A percentile compares a stretch with the other conserved stretches of the same genome.
Conservation (phyloP, 2,888 invertebrate species). For the Dolichopus griseipennis region DNA sequence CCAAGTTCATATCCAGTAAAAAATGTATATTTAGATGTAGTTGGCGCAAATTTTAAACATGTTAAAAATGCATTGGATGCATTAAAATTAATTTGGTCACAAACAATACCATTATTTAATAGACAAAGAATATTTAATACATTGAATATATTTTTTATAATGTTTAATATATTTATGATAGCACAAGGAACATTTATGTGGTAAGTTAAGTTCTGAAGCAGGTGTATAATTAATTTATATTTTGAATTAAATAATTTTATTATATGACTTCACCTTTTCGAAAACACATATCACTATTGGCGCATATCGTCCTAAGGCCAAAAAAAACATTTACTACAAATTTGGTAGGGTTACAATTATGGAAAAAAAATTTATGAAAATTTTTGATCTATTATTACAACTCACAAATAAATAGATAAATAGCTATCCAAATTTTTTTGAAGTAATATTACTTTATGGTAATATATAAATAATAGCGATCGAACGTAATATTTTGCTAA, state of each 20-base stretch:
- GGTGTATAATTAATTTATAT: background rate
- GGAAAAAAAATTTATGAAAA: no score
- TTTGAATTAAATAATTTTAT: background rate
- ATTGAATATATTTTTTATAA: conserved; percentile 32
- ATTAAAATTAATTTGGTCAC: conserved; percentile 34
- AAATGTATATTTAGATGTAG: conserved; percentile 26
- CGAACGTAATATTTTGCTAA: no score
- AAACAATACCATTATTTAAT: conserved; percentile 36
- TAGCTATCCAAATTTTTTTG: no score
- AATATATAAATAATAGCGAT: no score
- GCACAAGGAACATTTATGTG: conserved; percentile 40
- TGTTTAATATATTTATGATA: conserved; percentile 33
- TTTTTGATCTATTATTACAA: no score
- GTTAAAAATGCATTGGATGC: conserved; percentile 32
- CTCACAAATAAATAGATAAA: no score
- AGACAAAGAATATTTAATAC: conserved; percentile 31
- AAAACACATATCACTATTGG: no score
- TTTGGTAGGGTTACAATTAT: no score
- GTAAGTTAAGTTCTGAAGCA: no score
- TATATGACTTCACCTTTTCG: background rate
- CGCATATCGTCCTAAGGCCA: no score
- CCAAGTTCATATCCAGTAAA: conserved; percentile 47
- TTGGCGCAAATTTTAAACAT: conserved; percentile 32
- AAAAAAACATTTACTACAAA: no score
- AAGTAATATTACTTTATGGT: no score